Evolutionary conservation across 2,797 vertebrate species (phyloP), one percentile per base, ranked within the genome.

Genomic region (Hafferia zeledoni): DNA sequence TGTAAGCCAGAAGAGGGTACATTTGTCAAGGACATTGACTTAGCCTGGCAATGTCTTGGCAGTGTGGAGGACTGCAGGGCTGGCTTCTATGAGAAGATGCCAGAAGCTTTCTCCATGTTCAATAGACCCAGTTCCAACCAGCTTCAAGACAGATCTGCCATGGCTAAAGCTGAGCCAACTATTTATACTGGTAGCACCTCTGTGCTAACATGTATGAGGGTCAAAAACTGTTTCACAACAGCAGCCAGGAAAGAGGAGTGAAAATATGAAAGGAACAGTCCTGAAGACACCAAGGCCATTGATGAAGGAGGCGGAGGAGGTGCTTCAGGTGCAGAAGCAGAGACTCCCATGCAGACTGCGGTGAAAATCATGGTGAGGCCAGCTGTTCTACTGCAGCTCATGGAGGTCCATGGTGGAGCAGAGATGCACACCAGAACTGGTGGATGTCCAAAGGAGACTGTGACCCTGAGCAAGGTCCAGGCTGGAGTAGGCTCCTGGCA

Each of bases 101-200:
- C 28, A 67, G 44, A 71, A 57, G 17, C 24, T 77, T 68, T 8
- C 5, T 10, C 16, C 3, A 2, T 44, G 28, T 60, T 63, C 2
- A 5, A 2, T 0, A 53, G 20, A 59, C 8, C 4, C 17, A 7
- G 14, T 20, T 61, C 14, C 53, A 71, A 4, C 9, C 6, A 5
- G 3, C 14, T 56, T 24, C 37, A 67, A 56, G 24, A 33, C 0
- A 3, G 11, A n/a, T n/a, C 31, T 2, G 5, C 17, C 2, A 3
- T 57, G 39, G 7, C 7, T 35, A 37, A 63, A 57, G 10, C 27
- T 57, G 17, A 81, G 33, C 16, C 30, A 46, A 1, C 7, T 5
- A 27, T 23, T 10, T 9, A 24, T 1, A 4, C 2, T 30, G 20
- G 11, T 7, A 35, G 5, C 3, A 2, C 12, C 15, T 46, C 44